Base-by-base conservation (phyloP, 23 tunicate species). In the Trididemnum miniatum region DNA sequence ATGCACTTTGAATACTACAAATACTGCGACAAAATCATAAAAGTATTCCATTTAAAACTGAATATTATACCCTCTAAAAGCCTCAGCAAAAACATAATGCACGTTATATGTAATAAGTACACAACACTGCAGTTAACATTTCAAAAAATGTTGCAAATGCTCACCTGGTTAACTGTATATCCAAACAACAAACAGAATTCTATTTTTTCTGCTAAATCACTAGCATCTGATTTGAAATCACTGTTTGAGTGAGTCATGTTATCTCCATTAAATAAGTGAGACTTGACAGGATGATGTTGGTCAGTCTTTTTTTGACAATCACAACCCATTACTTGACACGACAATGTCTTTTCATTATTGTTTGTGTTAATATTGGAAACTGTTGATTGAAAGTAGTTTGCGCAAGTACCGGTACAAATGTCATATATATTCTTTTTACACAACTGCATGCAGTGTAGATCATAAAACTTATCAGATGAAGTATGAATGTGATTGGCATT, bases 111-210 rank as follows among this genome's bases (percentile, higher is more conserved):
- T n/a, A n/a, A n/a, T n/a, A n/a, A n/a, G n/a, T n/a, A n/a, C n/a
- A n/a, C n/a, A n/a, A n/a, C n/a, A n/a, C n/a, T n/a, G n/a, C n/a
- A n/a, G n/a, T n/a, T n/a, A n/a, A n/a, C n/a, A n/a, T n/a, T n/a
- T n/a, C n/a, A n/a, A n/a, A n/a, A n/a, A n/a, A n/a, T n/a, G n/a
- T n/a, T n/a, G n/a, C n/a, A n/a, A n/a, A n/a, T 75, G 15, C 32
- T 37, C 35, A 87, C 91, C 84, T 87, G 88, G 5, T 51, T 73
- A 24, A 71, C 64, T 0, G 83, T 83, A 66, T 82, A 92, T 0
- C 97, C 97, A 83, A 92, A 83, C 35, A 87, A 79, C 34, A 92
- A 44, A 87, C 97, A 92, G 73, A 87, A 92, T 35, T 87, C 85
- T 35, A 92, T 87, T 72, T 92, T 92, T 37, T 76, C 77, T 5